phyloP scores from a whole-genome alignment of 2,888 invertebrate genomes.

The Ophion costatus region DNA sequence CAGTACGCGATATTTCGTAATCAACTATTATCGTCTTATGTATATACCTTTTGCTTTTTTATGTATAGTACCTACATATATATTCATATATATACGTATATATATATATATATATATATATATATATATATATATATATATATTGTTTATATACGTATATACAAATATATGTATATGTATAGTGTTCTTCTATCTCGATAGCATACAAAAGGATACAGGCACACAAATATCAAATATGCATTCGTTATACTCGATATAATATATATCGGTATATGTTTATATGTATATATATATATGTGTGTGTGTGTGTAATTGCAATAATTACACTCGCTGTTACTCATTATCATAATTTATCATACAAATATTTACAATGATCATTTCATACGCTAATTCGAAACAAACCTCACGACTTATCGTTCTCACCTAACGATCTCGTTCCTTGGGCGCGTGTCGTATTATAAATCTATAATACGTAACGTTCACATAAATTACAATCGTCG shows the following conservation, averaged over 20 bases:
- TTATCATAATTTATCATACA: constrained; percentile 70
- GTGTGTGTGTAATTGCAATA: constrained; percentile 73
- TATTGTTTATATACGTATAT: background rate
- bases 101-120: constrained; percentile 72
- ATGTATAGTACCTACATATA: constrained; percentile 64
- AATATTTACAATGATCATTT: constrained; percentile 65
- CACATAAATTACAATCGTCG: constrained; percentile 78
- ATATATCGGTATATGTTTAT: constrained; percentile 60
- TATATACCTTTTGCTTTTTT: constrained; percentile 67
- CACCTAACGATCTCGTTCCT: constrained; percentile 59
- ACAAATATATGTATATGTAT: constrained; percentile 76
- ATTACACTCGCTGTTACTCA: constrained; percentile 80
- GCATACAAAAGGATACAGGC: constrained; percentile 83
- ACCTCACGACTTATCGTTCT: constrained; percentile 37
- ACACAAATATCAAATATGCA: constrained; percentile 83
- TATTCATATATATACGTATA: constrained; percentile 42
- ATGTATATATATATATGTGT: constrained; percentile 27
- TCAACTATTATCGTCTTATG: constrained; percentile 74
- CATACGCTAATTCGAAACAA: constrained; percentile 36
- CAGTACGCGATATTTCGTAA: constrained; percentile 71
- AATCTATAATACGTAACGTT: constrained; percentile 76
- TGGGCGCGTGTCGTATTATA: constrained; percentile 74
- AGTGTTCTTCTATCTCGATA: constrained; percentile 75
- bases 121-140: constrained; percentile 72
- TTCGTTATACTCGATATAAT: constrained; percentile 76